Conservation (phyloP, 2,888 invertebrate genomes). For the Stenodema calcarata region DNA sequence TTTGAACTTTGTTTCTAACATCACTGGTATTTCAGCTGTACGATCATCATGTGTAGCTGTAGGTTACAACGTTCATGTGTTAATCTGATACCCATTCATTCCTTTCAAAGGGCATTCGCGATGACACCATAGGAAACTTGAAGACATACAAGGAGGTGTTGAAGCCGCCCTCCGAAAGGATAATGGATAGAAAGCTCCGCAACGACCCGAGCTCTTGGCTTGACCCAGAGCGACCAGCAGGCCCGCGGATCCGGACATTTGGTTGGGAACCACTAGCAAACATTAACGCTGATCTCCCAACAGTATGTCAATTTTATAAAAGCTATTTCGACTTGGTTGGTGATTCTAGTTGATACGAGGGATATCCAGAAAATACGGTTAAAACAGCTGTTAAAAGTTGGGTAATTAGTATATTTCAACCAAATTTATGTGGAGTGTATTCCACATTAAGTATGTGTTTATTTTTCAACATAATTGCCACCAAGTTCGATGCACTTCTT, state of each 20-base stretch:
- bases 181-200: slow-evolving; percentile 11
- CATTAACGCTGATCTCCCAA: background rate
- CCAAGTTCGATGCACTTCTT: too few relatives aligned
- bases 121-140: slow-evolving; percentile 21
- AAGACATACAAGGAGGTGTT: slow-evolving; percentile 23
- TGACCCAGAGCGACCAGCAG: slow-evolving; percentile 10
- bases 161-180: slow-evolving; percentile 26
- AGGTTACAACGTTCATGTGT: too few relatives aligned
- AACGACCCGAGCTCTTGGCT: slow-evolving; percentile 17
- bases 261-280: slow-evolving; percentile 35
- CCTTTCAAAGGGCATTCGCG: slow-evolving; percentile 12
- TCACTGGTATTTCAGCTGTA: too few relatives aligned
- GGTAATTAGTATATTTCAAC: too few relatives aligned
- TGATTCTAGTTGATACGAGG: background rate
- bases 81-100: background rate
- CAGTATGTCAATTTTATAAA: background rate
- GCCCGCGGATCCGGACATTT: background rate
- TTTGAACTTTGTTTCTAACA: too few relatives aligned
- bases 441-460: too few relatives aligned
- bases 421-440: too few relatives aligned
- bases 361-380: too few relatives aligned
- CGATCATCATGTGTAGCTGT: too few relatives aligned
- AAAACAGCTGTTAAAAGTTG: too few relatives aligned
- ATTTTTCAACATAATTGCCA: too few relatives aligned
- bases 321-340: background rate